Evolutionary conservation across 2,888 invertebrate genomes (phyloP).

Genomic region (Cryptocheilus praepositus): DNA sequence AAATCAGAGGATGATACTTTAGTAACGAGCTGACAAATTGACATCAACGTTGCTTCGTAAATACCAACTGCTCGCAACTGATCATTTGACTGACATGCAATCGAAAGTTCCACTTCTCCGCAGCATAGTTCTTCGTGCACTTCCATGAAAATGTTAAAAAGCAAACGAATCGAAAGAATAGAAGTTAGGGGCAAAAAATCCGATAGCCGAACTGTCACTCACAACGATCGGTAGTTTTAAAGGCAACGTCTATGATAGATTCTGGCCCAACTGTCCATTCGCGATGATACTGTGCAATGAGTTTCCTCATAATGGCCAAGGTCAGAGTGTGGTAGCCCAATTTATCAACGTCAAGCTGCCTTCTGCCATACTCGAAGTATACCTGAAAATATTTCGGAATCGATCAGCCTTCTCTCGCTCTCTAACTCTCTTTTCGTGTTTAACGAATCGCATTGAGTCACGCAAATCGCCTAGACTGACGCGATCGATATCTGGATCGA

Average conservation of each 20-base stretch:
- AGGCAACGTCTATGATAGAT: conserved; percentile 54
- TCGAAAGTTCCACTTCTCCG: conserved; percentile 49
- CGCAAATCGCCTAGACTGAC: no score
- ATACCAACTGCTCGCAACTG: conserved; percentile 42
- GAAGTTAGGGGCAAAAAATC: neutral
- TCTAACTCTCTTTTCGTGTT: no score
- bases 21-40: conserved; percentile 55
- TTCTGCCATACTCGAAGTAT: conserved; percentile 58
- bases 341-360: conserved; percentile 33
- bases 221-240: conserved; percentile 56
- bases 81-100: conserved; percentile 36
- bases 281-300: conserved; percentile 49
- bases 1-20: conserved; percentile 57
- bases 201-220: conserved; percentile 30
- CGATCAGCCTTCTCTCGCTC: no score
- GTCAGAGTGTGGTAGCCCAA: conserved; percentile 63
- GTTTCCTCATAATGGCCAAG: conserved; percentile 58
- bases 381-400: conserved; percentile 54
- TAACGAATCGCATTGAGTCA: no score
- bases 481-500: no score
- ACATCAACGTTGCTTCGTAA: conserved; percentile 64
- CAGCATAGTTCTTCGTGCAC: conserved; percentile 58
- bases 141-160: conserved; percentile 36
- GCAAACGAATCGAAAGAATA: no score
- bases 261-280: conserved; percentile 50